Conservation (phyloP, 23 tunicate genomes). For the Phallusia fumigata region DNA sequence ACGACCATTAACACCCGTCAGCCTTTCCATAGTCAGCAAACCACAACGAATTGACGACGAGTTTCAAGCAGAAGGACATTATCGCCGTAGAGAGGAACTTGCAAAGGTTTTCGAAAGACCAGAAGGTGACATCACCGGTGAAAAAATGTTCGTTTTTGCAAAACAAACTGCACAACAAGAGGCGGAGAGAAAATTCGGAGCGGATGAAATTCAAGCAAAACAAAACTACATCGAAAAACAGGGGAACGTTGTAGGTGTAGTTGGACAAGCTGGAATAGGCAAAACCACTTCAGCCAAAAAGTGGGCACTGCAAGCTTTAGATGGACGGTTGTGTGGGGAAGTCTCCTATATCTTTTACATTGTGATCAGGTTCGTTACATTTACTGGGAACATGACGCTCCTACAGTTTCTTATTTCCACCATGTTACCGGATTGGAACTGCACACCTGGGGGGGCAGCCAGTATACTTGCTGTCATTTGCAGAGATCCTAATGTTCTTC, state of each 20-base stretch:
- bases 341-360: background rate
- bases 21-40: background rate
- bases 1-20: background rate
- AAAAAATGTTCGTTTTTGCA: background rate
- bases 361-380: background rate
- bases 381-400: background rate
- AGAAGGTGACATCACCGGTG: background rate
- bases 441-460: no score
- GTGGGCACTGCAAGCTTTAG: background rate
- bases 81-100: background rate
- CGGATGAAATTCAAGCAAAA: background rate
- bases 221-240: background rate
- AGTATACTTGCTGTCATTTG: no score
- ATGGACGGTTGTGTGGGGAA: background rate
- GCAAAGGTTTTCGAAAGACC: no score
- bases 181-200: background rate
- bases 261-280: constrained; percentile 6
- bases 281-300: background rate
- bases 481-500: no score
- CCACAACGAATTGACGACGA: constrained; percentile 3
- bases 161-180: background rate
- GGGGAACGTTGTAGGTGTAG: background rate
- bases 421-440: no score
- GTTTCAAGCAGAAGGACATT: background rate
- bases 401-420: background rate